A percentile compares a stretch with the other conserved stretches of the same genome.
Evolutionary conservation across 1,140 invertebrate genomes (phyloP).

Genomic region (Thaumetopoea pityocampa): DNA sequence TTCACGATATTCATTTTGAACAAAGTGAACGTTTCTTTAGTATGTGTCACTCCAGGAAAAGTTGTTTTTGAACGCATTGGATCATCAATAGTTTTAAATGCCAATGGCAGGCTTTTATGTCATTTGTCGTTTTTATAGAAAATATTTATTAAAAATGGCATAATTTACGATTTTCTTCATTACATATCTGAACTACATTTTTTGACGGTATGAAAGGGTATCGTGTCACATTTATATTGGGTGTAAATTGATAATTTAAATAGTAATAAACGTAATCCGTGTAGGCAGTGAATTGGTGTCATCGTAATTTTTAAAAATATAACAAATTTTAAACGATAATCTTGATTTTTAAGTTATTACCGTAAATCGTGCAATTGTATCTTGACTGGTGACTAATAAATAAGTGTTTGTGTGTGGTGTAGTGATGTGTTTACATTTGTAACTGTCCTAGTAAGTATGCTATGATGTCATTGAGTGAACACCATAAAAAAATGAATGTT

Average conservation of each 20-base stretch:
- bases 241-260: constrained; percentile 26
- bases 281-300: constrained; percentile 60
- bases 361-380: constrained; percentile 23
- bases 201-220: constrained; percentile 25
- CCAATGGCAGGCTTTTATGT: constrained; percentile 71
- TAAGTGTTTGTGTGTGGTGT: constrained; percentile 26
- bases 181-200: constrained; percentile 25
- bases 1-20: too few relatives aligned
- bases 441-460: constrained; percentile 68
- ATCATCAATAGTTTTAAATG: constrained; percentile 57
- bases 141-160: constrained; percentile 50
- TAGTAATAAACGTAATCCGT: constrained; percentile 43
- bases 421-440: constrained; percentile 74
- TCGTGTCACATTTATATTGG: constrained; percentile 35
- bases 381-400: constrained; percentile 16
- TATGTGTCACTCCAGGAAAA: constrained; percentile 36
- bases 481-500: constrained; percentile 67
- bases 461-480: constrained; percentile 71
- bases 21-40: constrained; percentile 43
- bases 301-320: constrained; percentile 42
- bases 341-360: constrained; percentile 26
- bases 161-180: constrained; percentile 35
- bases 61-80: constrained; percentile 55
- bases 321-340: constrained; percentile 31
- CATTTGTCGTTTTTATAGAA: constrained; percentile 51